A percentile compares a stretch with the other conserved stretches of the same genome.
Conservation (phyloP, 2,113 vertebrate genomes). For the Egretta garzetta region DNA sequence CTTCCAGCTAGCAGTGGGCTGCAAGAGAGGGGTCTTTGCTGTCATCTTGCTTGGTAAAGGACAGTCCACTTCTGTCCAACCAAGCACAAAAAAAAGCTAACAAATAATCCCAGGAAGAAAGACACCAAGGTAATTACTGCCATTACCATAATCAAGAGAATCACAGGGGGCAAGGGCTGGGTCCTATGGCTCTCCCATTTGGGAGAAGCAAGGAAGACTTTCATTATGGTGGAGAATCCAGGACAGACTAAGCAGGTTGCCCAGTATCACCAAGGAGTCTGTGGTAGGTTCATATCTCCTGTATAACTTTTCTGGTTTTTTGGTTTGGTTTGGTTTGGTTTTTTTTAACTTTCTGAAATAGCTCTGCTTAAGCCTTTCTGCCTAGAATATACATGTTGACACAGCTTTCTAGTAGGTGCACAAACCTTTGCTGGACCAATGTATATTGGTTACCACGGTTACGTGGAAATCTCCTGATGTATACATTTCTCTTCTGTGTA, state of each 20-base stretch:
- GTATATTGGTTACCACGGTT: not conserved
- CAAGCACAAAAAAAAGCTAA: not conserved
- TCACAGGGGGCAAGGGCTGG: not conserved
- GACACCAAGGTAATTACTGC: not conserved
- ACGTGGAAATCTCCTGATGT: not conserved
- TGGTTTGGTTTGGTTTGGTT: too few species aligned
- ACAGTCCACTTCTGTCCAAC: not conserved
- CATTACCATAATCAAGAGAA: not conserved
- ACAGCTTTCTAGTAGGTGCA: not conserved
- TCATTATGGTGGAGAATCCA: not conserved
- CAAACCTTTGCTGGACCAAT: not conserved
- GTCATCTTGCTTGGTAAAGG: not conserved
- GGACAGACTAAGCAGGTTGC: not conserved
- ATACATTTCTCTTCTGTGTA: not conserved
- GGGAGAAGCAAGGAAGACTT: not conserved
- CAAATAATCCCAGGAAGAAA: not conserved
- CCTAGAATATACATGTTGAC: not conserved
- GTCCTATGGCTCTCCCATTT: not conserved
- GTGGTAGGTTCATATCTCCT: not conserved
- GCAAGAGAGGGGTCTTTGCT: accelerated
- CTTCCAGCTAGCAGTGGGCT: not conserved
- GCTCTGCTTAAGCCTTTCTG: not conserved
- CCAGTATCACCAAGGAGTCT: not conserved
- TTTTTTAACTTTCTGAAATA: not conserved
- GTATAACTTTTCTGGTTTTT: not conserved